Base-by-base conservation (phyloP, 2,888 invertebrate species). In the Leptura quadrifasciata region DNA sequence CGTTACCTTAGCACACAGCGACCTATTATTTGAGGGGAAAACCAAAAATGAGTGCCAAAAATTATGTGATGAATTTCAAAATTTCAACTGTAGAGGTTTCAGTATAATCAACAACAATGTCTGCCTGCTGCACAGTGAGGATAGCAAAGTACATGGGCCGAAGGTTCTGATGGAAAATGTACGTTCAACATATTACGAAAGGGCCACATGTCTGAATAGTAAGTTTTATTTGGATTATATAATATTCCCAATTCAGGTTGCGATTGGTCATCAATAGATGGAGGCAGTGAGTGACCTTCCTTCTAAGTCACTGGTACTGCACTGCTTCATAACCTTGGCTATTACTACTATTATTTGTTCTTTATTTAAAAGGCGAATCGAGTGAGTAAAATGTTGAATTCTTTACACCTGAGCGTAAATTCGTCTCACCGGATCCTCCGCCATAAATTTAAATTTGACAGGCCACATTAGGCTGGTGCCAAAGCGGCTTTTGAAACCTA, bases 131-230 rank as follows among this genome's bases (percentile, higher is more conserved):
- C 96, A 96, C 89, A 94, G 95, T 76, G 96, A 96, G 88, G 96
- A 96, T 87, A 93, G 94, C 70, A 92, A 94, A 82, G 93, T 95
- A n/a, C 91, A 94, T 64, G 95, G 96, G 74, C 95, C 95, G 0
- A 93, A 94, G 89, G 90, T 94, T 65, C 88, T 96, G 75, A 88
- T 92, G 35, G 87, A 91, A 52, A 90, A 91, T 31, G 87, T 91
- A 0, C 91, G 91, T 35, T 94, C 94, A 9, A 91, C 92, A 54
- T 97, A 96, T 88, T 95, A 94, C 85, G 94, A 97, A 82, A 92
- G 95, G 81, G 95, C 96, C 63, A 93, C 94, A 77, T 97, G 97
- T 86, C 91, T 97, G 39, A 95, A 97, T 87, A 93, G 97, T 97
- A 90, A 91, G 92, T 75, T 64, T 61, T 54, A 21, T 9, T 15